Base-by-base conservation (phyloP, 1,140 invertebrate genomes). In the Scaptodrosophila lebanonensis region DNA sequence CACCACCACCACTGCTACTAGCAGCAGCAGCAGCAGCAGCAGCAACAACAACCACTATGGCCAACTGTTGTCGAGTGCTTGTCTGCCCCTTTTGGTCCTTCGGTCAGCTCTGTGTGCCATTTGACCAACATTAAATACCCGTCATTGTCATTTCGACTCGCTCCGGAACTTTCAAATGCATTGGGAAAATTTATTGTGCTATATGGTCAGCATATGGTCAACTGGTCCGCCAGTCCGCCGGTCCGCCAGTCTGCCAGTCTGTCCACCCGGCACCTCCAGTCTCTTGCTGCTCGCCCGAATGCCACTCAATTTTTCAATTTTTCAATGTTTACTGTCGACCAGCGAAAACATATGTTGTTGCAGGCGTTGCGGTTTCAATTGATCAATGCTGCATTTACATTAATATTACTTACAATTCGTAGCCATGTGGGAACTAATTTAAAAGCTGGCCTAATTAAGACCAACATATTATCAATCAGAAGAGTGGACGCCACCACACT, bases 1-100 rank as follows among this genome's bases (percentile, higher is more conserved):
- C 35, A 38, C 17, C 35, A 38, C 35, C 6, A n/a, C 35, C 9
- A 16, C 35, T 15, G 3, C n/a, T 6, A 16, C 15, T 38, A 38
- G 2, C 4, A 13, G 15, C 11, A n/a, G n/a, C n/a, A n/a, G n/a
- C n/a, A n/a, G n/a, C n/a, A n/a, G n/a, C n/a, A n/a, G n/a, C n/a
- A n/a, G n/a, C n/a, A n/a, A n/a, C n/a, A n/a, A n/a, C n/a, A n/a
- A n/a, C n/a, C n/a, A n/a, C n/a, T n/a, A 16, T 44, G 57, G 68
- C 75, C 75, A 82, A 82, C 75, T 82, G 75, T 79, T 82, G 69
- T 66, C 75, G n/a, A n/a, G n/a, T 57, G 57, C 65, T 40, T 57
- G 29, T 36, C 13, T 59, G 54, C 36, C 60, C 72, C 72, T 68
- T 68, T 64, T 61, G 73, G 75, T 79, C 73, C 82, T 45, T 60